Base-by-base conservation (phyloP, 2,797 vertebrate species). In the Pangasius mekongensis region DNA sequence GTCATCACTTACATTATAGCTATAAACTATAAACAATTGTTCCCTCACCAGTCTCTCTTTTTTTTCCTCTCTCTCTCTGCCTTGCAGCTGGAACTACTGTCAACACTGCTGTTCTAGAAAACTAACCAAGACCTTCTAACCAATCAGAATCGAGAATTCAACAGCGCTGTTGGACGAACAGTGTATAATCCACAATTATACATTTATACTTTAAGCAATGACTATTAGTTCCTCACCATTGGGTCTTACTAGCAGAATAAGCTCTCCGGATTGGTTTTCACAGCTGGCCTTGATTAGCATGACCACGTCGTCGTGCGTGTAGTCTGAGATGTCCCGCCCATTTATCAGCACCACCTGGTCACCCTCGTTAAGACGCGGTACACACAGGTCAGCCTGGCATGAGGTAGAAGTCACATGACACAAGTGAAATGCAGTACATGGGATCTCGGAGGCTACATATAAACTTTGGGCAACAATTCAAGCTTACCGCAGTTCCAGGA, bases 251-350 rank as follows among this genome's bases (percentile, higher is more conserved):
- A 99, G 95, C 89, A 99, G 96, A 89, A 99, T 96, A 36, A 99
- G 98, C 93, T 99, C 98, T 92, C 98, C 98, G 81, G 97, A 98
- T 94, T 98, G 98, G 92, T 96, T 97, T 94, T 99, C 98, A 91
- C 98, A 99, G 95, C 98, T 99, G 87, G 98, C 98, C 95, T 98
- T 99, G 93, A 99, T 99, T 92, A 99, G 98, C 96, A 98, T 97
- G 78, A 99, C 99, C 92, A 99, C 99, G 91, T 99, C 98, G 94
- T 99, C 99, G 0, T 99, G 99, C 22, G 98, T 98, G 92, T 99
- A 97, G 92, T 99, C 98, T 2, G 98, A 97, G 92, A 99, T 98
- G 93, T 99, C 98, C 89, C 97, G 97, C 86, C 98, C 99, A 0
- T 99, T 99, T 58, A 99, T 99, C 91, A 99, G 92, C 67, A 99